Base-by-base conservation (phyloP, 2,888 invertebrate species). In the Polydrusus tereticollis region DNA sequence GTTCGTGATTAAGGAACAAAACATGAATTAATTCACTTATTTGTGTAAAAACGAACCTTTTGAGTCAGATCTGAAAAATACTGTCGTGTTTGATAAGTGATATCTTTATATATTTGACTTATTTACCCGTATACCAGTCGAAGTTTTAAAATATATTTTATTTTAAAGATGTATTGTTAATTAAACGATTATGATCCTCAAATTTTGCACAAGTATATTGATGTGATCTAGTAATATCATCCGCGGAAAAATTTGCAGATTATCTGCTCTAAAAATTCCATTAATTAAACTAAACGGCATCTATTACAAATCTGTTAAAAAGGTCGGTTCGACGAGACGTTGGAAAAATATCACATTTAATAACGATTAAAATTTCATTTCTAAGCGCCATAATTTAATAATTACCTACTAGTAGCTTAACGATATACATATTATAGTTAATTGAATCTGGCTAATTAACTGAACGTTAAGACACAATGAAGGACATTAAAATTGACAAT, bases 321-420 rank as follows among this genome's bases (percentile, higher is more conserved):
- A 47, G 7, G 10, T 47, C 10, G n/a, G 2, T 2, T 14, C 29
- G 8, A n/a, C 29, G 52, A 14, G 29, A 55, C 52, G 29, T 29
- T 55, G 16, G 10, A 29, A 55, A 26, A 29, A 29, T 55, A 55
- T 18, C 52, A 29, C 16, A 55, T 55, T 55, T 55, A 55, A 14
- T 55, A 55, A 55, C 52, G 0, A 55, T 55, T 55, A 55, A 52
- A 55, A n/a, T 29, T 55, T 18, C 14, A 29, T 55, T 55, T 55
- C 29, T 29, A 29, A 29, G 52, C 52, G 52, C 52, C 52, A 55
- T 16, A 18, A 29, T 12, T 29, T 29, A 29, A 55, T 55, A 29
- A 55, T 10, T n/a, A n/a, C n/a, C n/a, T n/a, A n/a, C 52, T 18
- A 29, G 52, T 55, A 29, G 29, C 29, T 55, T 47, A 47, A 47